These are phyloP conservation scores for Agelastica alni DNA, from an alignment of 2,888 invertebrate species.

Conservation along the genomic window DNA sequence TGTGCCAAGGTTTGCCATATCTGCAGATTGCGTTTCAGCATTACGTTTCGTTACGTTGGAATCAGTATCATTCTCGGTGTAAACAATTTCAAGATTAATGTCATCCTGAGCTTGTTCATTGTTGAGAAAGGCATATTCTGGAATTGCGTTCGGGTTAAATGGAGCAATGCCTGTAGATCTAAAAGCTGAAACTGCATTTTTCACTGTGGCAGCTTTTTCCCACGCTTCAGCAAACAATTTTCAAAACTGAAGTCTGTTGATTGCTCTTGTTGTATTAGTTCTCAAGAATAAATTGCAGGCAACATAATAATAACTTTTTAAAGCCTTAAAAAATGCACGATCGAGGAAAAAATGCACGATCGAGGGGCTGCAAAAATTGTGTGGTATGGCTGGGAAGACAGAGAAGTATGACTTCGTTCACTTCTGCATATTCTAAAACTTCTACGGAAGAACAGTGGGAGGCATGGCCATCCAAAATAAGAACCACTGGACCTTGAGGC, in stretches of 20 bases:
- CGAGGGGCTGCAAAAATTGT: conserved; percentile 42
- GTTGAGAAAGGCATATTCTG: conserved; percentile 24
- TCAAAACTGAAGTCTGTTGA: conserved; percentile 22
- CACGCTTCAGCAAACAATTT: conserved; percentile 13
- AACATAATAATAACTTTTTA: conserved; percentile 38
- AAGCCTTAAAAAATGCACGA: conserved; percentile 38
- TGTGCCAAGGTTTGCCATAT: not conserved
- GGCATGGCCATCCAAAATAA: conserved; percentile 45
- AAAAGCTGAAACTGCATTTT: conserved; percentile 36
- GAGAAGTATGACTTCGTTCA: conserved; percentile 40
- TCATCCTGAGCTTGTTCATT: not conserved
- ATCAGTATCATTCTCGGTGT: not conserved
- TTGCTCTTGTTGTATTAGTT: conserved; percentile 10
- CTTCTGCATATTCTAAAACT: conserved; percentile 28
- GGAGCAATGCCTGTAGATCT: conserved; percentile 35
- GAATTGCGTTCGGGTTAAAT: conserved; percentile 35
- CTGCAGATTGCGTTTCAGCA: not conserved
- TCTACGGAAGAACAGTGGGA: conserved; percentile 37
- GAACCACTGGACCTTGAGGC: conserved; percentile 39
- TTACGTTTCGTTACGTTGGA: not conserved
- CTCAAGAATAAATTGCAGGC: conserved; percentile 13
- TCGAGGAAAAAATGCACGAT: conserved; percentile 40
- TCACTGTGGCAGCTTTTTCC: conserved; percentile 32
- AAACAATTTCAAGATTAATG: too few species aligned
- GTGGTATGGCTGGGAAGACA: conserved; percentile 43